Conservation (phyloP, 2,113 vertebrate species). For the Phrynosoma blainvillii region DNA sequence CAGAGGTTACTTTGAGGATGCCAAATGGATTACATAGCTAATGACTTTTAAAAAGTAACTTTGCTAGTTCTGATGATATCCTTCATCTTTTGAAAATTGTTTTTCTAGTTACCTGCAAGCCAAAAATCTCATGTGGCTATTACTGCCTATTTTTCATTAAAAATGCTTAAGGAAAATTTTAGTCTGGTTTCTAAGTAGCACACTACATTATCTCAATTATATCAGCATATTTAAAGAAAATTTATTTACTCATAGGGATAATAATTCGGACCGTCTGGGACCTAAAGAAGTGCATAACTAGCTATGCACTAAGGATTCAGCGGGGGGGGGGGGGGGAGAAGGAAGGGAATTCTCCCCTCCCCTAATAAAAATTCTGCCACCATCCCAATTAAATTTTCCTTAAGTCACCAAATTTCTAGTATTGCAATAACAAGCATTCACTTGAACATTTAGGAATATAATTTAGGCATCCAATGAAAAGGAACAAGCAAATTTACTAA, state of each 20-base stretch:
- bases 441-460: no score
- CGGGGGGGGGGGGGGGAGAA: no score
- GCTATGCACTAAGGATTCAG: background rate
- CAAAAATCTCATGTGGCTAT: constrained; percentile 33
- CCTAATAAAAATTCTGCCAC: no score
- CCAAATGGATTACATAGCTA: no score
- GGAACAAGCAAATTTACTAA: no score
- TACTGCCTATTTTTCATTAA: constrained; percentile 33
- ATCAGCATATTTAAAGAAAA: constrained; percentile 21
- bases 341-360: background rate
- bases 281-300: background rate
- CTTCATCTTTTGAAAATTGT: background rate
- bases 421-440: no score
- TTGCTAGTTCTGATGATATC: no score
- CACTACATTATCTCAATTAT: constrained; percentile 10
- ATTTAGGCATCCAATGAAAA: no score
- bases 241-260: constrained; percentile 9
- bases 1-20: no score
- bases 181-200: constrained; percentile 30
- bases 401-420: no score
- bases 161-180: background rate
- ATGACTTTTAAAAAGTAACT: no score
- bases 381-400: background rate
- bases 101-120: background rate
- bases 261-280: background rate